Percentiles rank a stretch among this genome's conserved stretches.
Evolutionary conservation across 2,888 invertebrate genomes (phyloP).

Genomic region (Matsumyia berberina): DNA sequence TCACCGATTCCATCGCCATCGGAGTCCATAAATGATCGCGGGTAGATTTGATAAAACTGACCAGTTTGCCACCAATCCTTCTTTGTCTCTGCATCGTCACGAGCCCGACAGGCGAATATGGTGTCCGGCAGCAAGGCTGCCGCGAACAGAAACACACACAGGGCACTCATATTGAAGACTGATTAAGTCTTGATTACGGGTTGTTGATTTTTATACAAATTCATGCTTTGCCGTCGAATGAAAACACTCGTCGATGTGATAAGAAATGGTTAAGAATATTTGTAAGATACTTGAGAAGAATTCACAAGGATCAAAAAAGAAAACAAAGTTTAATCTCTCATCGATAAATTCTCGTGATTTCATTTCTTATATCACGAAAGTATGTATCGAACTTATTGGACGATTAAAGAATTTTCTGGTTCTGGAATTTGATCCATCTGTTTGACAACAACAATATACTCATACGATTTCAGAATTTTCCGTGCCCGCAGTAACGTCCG

Average conservation of each 20-base stretch:
- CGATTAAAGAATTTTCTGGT: too few relatives aligned
- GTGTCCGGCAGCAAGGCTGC: neutral
- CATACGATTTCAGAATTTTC: too few relatives aligned
- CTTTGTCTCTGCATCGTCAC: neutral
- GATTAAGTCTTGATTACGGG: neutral
- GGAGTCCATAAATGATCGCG: conserved; percentile 90
- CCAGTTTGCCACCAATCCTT: conserved; percentile 80
- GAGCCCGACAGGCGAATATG: conserved; percentile 66
- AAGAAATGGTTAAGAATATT: neutral
- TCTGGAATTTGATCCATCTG: too few relatives aligned
- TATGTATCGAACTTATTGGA: too few relatives aligned
- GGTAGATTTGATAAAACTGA: conserved; percentile 90
- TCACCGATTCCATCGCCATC: conserved; percentile 89
- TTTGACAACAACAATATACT: too few relatives aligned
- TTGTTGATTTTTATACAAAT: neutral
- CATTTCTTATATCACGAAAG: too few relatives aligned
- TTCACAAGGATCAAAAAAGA: too few relatives aligned
- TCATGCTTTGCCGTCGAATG: neutral
- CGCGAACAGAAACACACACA: conserved; percentile 1
- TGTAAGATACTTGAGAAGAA: too few relatives aligned
- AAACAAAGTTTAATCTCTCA: too few relatives aligned
- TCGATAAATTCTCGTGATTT: too few relatives aligned
- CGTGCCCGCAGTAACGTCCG: too few relatives aligned
- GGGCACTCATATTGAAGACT: neutral
- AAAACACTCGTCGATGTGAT: neutral